These are phyloP conservation scores for Schizopygopsis malacanthus DNA, from an alignment of 2,797 vertebrate genomes.

Conservation along the genomic window DNA sequence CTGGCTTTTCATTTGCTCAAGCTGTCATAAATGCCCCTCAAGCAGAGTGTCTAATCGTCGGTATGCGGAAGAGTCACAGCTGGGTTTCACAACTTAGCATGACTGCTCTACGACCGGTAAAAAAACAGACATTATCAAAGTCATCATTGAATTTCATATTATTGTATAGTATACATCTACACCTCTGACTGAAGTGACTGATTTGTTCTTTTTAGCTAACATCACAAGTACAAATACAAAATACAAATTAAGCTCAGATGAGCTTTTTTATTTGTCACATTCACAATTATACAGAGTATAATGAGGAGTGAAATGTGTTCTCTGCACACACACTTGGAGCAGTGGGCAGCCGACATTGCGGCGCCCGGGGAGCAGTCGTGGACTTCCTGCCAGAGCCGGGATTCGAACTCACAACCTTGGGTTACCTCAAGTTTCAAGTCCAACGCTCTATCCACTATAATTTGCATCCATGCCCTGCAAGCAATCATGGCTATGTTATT, in stretches of 20 bases:
- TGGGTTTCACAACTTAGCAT: constrained; percentile 56
- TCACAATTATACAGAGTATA: no score
- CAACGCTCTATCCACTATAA: no score
- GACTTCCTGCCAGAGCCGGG: no score
- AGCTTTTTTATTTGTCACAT: no score
- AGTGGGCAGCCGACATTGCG: no score
- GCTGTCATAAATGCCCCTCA: constrained; percentile 54
- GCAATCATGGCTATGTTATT: neutral
- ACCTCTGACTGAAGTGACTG: neutral
- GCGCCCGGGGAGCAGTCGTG: no score
- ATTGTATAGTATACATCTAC: neutral
- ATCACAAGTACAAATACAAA: no score
- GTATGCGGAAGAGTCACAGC: constrained; percentile 40
- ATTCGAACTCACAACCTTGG: no score
- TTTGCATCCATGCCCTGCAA: neutral
- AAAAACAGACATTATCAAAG: constrained; percentile 8
- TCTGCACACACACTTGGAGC: no score
- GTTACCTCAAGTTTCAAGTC: no score
- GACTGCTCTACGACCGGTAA: constrained; percentile 42
- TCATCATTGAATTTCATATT: neutral
- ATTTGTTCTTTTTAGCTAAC: neutral
- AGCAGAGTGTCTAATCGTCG: constrained; percentile 52
- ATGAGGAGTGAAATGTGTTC: no score
- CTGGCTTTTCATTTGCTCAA: constrained; percentile 51
- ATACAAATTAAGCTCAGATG: no score